Evolutionary conservation across 2,113 vertebrate species (phyloP).

Genomic region (Heptranchias perlo): DNA sequence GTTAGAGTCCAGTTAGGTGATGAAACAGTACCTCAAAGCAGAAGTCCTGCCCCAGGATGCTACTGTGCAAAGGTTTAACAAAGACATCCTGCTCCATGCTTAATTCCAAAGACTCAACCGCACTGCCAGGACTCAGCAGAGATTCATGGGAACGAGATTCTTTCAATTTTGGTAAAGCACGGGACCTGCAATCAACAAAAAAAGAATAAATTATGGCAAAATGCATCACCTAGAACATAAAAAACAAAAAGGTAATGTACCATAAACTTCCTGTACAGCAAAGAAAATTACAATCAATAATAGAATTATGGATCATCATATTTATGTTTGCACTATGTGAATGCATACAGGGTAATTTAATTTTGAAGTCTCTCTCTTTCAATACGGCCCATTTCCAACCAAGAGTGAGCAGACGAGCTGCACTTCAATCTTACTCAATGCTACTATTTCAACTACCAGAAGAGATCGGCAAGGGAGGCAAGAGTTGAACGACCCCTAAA

Average conservation of each 20-base stretch:
- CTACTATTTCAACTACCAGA: background rate
- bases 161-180: conserved; percentile 80
- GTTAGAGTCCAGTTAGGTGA: background rate
- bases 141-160: conserved; percentile 87
- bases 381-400: background rate
- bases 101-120: conserved; percentile 82
- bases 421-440: background rate
- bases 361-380: background rate
- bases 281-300: background rate
- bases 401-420: background rate
- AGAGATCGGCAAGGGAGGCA: background rate
- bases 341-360: background rate
- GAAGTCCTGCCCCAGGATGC: conserved; percentile 90
- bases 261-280: background rate
- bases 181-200: conserved; percentile 58
- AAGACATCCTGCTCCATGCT: conserved; percentile 76
- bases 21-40: conserved; percentile 81
- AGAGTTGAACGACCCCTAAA: background rate
- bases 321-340: background rate
- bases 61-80: conserved; percentile 87
- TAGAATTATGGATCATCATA: background rate
- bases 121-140: conserved; percentile 76
- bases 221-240: background rate
- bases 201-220: background rate
- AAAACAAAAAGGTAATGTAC: background rate